These are phyloP conservation scores for Cherax quadricarinatus DNA, from an alignment of 1,140 invertebrate genomes.

Conservation along the genomic window DNA sequence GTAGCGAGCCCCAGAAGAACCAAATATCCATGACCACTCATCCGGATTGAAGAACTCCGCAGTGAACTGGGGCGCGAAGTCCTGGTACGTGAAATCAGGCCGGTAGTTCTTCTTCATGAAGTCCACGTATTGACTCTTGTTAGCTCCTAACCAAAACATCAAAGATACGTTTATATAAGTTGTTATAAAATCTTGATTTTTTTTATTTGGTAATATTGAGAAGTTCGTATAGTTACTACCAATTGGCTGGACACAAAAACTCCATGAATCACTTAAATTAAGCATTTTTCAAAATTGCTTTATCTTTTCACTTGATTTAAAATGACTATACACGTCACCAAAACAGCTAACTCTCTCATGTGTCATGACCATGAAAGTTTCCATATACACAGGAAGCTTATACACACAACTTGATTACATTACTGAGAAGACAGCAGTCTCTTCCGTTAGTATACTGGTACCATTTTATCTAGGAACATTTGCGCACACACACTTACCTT, in stretches of 20 bases:
- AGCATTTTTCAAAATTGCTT: too few relatives aligned
- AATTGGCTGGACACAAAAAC: too few relatives aligned
- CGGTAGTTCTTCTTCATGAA: conserved; percentile 77
- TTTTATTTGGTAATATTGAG: not conserved
- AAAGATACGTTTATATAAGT: not conserved
- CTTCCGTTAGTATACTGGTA: too few relatives aligned
- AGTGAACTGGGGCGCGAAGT: conserved; percentile 77
- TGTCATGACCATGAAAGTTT: too few relatives aligned
- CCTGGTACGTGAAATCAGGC: conserved; percentile 77
- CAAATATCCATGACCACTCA: conserved; percentile 77
- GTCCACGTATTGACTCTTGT: conserved; percentile 60
- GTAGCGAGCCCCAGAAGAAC: conserved; percentile 76
- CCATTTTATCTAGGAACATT: too few relatives aligned
- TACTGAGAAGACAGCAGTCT: too few relatives aligned
- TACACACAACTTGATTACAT: too few relatives aligned
- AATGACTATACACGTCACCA: too few relatives aligned
- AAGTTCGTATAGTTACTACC: not conserved
- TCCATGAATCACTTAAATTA: too few relatives aligned
- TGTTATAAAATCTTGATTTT: not conserved
- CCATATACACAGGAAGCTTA: too few relatives aligned
- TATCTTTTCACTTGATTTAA: too few relatives aligned
- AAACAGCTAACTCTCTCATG: too few relatives aligned
- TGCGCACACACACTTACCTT: not conserved
- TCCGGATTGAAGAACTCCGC: conserved; percentile 77
- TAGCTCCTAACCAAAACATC: not conserved